Base-by-base conservation (phyloP, 2,888 invertebrate genomes). In the Drosophila kanekoi region DNA sequence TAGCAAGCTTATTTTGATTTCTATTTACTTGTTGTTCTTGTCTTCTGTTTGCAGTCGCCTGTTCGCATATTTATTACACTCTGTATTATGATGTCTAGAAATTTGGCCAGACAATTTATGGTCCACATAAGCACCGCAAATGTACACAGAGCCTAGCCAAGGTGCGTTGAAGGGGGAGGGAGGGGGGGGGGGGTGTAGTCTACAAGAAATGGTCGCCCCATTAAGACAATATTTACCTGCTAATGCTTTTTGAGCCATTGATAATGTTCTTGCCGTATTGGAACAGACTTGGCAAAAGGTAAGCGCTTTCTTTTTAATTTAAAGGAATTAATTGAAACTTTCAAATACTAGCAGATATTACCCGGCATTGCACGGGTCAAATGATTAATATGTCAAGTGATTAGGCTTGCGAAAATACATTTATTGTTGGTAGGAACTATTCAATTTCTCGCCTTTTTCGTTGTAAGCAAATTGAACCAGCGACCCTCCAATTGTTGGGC, bases 81-180 rank as follows among this genome's bases (percentile, higher is more conserved):
- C 74, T 77, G 72, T 81, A 85, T 87, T 89, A 81, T 85, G 87
- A 89, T 87, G 87, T 85, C 85, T 89, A 72, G 65, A 70, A 72
- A 64, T 66, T 56, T 14, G 76, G 66, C 72, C 72, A 75, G 85
- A 85, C 85, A 89, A 81, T 85, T 87, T 89, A 89, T 87, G 77
- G 41, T 52, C 41, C 53, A 61, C 51, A 60, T 51, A 74, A 78
- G 61, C 52, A 67, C 56, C 51, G 48, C 56, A 56, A 35, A 9
- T 35, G 35, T 59, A 40, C 38, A 23, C n/a, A 18, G 1, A 14
- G 9, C 35, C 10, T 35, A 4, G 4, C 1, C 13, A 13, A 16
- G 11, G 23, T 9, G 5, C n/a, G 45, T 1, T 2, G 32, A 4
- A 1, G 13, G 8, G 13, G 9, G 14, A 9, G 11, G 11, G 14